Evolutionary conservation across 2,797 vertebrate species (phyloP).

Genomic region (Onychomys leucogaster): DNA sequence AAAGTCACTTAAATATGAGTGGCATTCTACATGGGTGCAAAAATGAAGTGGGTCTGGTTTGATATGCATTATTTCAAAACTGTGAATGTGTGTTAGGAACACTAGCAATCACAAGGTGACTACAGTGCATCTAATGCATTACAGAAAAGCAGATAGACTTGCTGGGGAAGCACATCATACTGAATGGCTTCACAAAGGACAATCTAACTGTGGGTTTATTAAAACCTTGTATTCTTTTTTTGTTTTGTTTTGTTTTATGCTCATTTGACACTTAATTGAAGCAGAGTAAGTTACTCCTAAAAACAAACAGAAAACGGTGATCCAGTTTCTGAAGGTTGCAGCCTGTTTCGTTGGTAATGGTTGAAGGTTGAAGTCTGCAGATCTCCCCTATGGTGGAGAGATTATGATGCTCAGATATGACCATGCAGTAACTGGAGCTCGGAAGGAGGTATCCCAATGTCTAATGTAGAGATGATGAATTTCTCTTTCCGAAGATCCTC

Average conservation of each 20-base stretch:
- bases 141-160: conserved; percentile 80
- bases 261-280: conserved; percentile 75
- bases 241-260: conserved; percentile 67
- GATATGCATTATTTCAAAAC: conserved; percentile 85
- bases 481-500: conserved; percentile 76
- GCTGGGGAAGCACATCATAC: conserved; percentile 71
- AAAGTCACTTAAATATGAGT: conserved; percentile 87
- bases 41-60: conserved; percentile 84
- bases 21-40: conserved; percentile 85
- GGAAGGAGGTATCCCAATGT: conserved; percentile 49
- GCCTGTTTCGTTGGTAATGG: conserved; percentile 79
- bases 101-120: conserved; percentile 90
- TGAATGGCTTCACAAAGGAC: conserved; percentile 86
- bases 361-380: conserved; percentile 71
- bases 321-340: conserved; percentile 69
- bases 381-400: conserved; percentile 52
- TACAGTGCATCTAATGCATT: conserved; percentile 85
- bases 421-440: conserved; percentile 63
- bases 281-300: conserved; percentile 65
- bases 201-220: conserved; percentile 86
- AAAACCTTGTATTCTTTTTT: conserved; percentile 71
- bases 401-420: conserved; percentile 76
- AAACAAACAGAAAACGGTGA: conserved; percentile 34
- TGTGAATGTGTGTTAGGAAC: conserved; percentile 86
- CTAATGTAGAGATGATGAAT: conserved; percentile 55